phyloP scores from a whole-genome alignment of 2,888 invertebrate genomes.

The Acholoe squamosa region DNA sequence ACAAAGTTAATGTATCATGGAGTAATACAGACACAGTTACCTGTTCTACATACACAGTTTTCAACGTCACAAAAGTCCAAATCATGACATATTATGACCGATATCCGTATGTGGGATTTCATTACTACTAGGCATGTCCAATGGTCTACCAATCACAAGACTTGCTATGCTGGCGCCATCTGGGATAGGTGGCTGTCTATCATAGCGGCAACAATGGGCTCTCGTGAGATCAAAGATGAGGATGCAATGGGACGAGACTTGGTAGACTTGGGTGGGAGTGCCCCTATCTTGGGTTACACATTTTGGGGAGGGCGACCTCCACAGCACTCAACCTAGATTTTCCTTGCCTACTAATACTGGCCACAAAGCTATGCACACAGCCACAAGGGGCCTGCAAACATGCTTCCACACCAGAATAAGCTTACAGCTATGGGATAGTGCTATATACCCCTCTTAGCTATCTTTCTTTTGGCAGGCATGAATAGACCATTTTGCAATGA shows the following conservation, averaged over 20 bases:
- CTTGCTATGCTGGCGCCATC: constrained; percentile 12
- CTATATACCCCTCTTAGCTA: no score
- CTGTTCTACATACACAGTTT: background rate
- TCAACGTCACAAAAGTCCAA: no score
- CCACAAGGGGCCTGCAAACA: background rate
- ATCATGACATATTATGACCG: background rate
- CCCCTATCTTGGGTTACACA: constrained; percentile 22
- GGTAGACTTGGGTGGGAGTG: background rate
- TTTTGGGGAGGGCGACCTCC: background rate
- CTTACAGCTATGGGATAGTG: background rate
- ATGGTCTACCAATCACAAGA: background rate
- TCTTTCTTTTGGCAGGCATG: no score
- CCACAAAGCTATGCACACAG: background rate
- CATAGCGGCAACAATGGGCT: constrained; percentile 31
- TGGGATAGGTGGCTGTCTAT: background rate
- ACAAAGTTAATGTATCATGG: background rate
- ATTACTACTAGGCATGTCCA: background rate
- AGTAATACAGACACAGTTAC: background rate
- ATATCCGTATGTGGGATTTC: background rate
- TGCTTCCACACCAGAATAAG: background rate
- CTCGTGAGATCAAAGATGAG: constrained; percentile 21
- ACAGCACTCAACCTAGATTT: constrained; percentile 23
- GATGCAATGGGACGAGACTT: background rate
- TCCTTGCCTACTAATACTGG: background rate
- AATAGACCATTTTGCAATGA: no score